phyloP scores from a whole-genome alignment of 2,888 invertebrate genomes.

The Drosophila yooni region DNA sequence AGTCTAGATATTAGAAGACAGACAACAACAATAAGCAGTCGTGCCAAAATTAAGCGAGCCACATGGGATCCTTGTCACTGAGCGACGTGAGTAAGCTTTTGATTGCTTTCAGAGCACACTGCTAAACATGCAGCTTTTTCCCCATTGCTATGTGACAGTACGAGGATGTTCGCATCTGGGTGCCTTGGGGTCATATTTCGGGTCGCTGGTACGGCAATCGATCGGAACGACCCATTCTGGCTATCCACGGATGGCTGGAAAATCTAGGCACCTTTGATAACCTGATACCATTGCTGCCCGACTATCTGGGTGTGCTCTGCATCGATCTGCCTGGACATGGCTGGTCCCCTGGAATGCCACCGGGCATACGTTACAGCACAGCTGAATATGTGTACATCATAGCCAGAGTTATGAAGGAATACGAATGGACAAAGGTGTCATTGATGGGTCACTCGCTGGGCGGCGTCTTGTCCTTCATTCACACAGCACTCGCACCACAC shows the following conservation, averaged over 20 bases:
- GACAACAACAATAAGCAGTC: neutral
- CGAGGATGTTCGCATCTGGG: constrained; percentile 88
- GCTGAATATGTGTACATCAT: constrained; percentile 85
- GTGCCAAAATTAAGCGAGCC: constrained; percentile 37
- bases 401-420: constrained; percentile 87
- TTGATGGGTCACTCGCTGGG: constrained; percentile 89
- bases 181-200: constrained; percentile 89
- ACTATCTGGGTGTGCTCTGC: constrained; percentile 86
- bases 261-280: constrained; percentile 90
- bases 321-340: constrained; percentile 90
- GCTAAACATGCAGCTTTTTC: constrained; percentile 12
- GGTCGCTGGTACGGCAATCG: constrained; percentile 89
- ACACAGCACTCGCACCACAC: constrained; percentile 86
- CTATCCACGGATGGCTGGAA: constrained; percentile 91
- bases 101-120: constrained; percentile 24
- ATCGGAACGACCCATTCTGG: constrained; percentile 88
- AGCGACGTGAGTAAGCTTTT: constrained; percentile 46
- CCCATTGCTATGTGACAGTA: constrained; percentile 64
- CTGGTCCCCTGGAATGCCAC: constrained; percentile 87
- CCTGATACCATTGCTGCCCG: constrained; percentile 87
- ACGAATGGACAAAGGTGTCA: constrained; percentile 89
- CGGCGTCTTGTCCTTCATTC: constrained; percentile 86
- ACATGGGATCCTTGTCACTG: constrained; percentile 50
- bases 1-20: neutral
- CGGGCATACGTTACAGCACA: constrained; percentile 85